phyloP scores from a whole-genome alignment of 2,888 invertebrate genomes.

The Apodemia mormo region DNA sequence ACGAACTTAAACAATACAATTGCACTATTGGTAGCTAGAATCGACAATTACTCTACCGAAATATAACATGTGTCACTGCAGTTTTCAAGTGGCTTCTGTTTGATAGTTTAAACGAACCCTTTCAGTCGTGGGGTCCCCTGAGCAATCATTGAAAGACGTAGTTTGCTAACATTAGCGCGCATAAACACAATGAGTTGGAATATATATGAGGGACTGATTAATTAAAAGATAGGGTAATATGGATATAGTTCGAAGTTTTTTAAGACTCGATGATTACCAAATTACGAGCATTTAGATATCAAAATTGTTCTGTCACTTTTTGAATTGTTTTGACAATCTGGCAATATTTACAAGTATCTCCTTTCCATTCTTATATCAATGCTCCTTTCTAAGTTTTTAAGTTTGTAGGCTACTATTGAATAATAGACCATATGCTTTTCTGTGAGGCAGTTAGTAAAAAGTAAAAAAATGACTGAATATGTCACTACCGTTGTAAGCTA shows the following conservation, averaged over 20 bases:
- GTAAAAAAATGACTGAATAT: no score
- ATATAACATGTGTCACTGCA: constrained; percentile 78
- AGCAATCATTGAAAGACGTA: constrained; percentile 63
- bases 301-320: background rate
- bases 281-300: background rate
- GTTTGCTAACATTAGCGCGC: constrained; percentile 54
- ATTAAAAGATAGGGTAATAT: constrained; percentile 19
- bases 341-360: no score
- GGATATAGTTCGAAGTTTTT: constrained; percentile 7
- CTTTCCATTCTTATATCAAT: no score
- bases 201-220: constrained; percentile 24
- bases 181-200: constrained; percentile 22
- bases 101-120: constrained; percentile 71
- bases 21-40: constrained; percentile 42
- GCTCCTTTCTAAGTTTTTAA: no score
- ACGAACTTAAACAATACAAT: constrained; percentile 16
- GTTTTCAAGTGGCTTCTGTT: constrained; percentile 76
- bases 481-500: no score
- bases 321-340: background rate
- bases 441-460: no score
- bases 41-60: constrained; percentile 46
- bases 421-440: no score
- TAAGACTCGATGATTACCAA: background rate
- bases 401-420: no score
- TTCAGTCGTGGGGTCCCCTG: constrained; percentile 52